phyloP scores from a whole-genome alignment of 2,113 vertebrate species.

The Azemiops feae region DNA sequence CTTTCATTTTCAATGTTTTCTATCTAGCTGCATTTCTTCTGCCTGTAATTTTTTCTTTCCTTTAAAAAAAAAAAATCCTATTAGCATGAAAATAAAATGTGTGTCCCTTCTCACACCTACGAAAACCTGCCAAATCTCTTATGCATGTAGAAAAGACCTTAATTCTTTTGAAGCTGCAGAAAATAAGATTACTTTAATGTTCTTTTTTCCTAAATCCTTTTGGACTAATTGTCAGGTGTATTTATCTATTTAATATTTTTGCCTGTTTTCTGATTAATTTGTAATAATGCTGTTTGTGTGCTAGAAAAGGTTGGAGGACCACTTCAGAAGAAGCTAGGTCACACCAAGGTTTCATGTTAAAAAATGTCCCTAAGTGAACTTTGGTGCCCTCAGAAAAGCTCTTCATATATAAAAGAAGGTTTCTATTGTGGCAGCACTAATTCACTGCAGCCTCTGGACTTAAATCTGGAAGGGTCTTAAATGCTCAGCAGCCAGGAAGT shows the following conservation, averaged over 20 bases:
- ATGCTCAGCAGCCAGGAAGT: neutral
- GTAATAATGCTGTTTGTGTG: neutral
- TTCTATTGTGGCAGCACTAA: conserved; percentile 7
- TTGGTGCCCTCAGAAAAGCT: neutral
- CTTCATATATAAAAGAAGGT: neutral
- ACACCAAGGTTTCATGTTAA: neutral
- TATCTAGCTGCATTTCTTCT: neutral
- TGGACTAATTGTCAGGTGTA: neutral
- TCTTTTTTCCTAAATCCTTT: neutral
- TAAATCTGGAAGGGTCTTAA: neutral
- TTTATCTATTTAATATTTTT: neutral
- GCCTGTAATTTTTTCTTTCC: neutral
- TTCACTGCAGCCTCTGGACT: conserved; percentile 1
- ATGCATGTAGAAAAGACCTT: neutral
- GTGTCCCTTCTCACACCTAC: neutral
- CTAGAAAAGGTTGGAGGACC: neutral
- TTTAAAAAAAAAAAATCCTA: neutral
- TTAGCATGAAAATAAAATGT: neutral
- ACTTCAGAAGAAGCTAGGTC: neutral
- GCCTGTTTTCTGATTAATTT: neutral
- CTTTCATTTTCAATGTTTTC: neutral
- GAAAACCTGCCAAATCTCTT: neutral
- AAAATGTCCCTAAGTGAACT: conserved; percentile 5
- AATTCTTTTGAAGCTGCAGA: neutral
- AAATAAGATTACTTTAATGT: neutral